Evolutionary conservation across 2,888 invertebrate genomes (phyloP).

Genomic region (Drosophila neonasuta): DNA sequence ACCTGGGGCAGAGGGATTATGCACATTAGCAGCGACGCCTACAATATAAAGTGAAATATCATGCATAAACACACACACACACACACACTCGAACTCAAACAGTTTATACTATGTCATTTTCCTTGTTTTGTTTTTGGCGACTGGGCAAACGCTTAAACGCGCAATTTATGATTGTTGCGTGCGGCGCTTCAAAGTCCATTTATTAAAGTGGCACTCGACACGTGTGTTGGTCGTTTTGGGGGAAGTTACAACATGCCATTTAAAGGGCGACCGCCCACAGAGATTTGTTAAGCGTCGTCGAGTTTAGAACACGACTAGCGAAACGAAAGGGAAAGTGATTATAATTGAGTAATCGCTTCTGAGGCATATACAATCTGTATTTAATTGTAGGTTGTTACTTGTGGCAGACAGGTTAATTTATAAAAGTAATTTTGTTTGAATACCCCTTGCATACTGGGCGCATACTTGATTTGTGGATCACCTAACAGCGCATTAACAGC

Average conservation of each 20-base stretch:
- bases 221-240: constrained; percentile 57
- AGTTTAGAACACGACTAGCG: constrained; percentile 2
- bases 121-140: constrained; percentile 16
- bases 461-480: constrained; percentile 1
- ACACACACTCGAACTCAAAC: not conserved
- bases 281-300: constrained; percentile 5
- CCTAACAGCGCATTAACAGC: not conserved
- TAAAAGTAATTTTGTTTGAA: not conserved
- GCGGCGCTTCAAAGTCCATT: constrained; percentile 39
- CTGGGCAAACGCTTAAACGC: constrained; percentile 15
- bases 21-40: constrained; percentile 33
- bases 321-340: constrained; percentile 14
- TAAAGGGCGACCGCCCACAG: constrained; percentile 9
- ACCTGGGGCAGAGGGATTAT: constrained; percentile 37
- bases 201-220: constrained; percentile 38
- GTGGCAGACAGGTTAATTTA: not conserved
- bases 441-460: not conserved
- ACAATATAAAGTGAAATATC: constrained; percentile 18
- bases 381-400: not conserved
- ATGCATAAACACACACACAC: not conserved
- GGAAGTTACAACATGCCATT: constrained; percentile 26
- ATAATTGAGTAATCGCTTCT: constrained; percentile 7
- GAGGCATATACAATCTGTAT: not conserved
- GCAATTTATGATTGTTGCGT: constrained; percentile 38
- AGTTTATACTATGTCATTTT: constrained; percentile 8